Base-by-base conservation (phyloP, 2,113 vertebrate genomes). In the Anoplopoma fimbria region DNA sequence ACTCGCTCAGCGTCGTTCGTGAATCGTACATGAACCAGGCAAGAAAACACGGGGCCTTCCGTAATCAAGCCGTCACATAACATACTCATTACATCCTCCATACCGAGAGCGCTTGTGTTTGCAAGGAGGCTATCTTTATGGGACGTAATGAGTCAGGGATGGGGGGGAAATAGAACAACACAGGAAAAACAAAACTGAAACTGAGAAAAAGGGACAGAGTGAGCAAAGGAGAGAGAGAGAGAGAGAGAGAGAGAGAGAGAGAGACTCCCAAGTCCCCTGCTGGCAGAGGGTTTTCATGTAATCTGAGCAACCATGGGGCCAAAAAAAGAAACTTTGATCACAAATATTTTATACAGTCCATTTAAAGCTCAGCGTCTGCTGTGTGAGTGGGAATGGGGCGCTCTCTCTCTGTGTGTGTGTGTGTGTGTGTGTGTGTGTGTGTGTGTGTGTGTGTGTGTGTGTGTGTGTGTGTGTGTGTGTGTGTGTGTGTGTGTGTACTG, bases 301-400 rank as follows among this genome's bases (percentile, higher is more conserved):
- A 87, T 90, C 77, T 61, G 69, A 75, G 82, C 83, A 76, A 77
- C 70, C 85, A 75, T 4, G 75, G 60, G 81, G 81, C 82, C 81
- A 81, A 73, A 82, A 73, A 82, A 51, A 79, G 80, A 75, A 89
- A 91, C 89, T 91, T 90, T 93, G 91, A 92, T 89, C 89, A 79
- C 77, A 87, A 89, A 88, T 83, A 89, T 85, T 90, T 89, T 69
- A 81, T 74, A 10, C 80, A 86, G 82, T 82, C 72, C 81, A 82
- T 92, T 89, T 88, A 75, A 77, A 85, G 72, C 87, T 78, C 64
- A 36, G 77, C 83, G 33, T 82, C 51, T 73, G 69, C 31, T 38
- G 65, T 40, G 40, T 17, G 27, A 29, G 57, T 34, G 47, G n/a
- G n/a, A n/a, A n/a, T n/a, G n/a, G n/a, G n/a, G n/a, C n/a, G n/a